Percentiles rank a stretch among this genome's conserved stretches.
phyloP scores from a whole-genome alignment of 2,888 invertebrate genomes.

The Drosophila putrida region DNA sequence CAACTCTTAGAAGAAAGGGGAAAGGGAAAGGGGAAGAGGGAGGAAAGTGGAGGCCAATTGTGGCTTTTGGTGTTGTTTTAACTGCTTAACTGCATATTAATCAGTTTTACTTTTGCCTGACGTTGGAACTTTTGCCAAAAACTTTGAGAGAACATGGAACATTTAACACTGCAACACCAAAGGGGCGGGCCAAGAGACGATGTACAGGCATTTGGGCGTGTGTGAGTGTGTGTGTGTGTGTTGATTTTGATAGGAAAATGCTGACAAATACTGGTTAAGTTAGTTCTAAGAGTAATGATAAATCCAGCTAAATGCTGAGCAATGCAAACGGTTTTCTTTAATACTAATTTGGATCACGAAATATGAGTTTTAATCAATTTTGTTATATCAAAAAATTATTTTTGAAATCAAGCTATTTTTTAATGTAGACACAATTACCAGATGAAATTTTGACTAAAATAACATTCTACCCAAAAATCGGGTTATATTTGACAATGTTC shows the following conservation, averaged over 20 bases:
- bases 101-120: slow-evolving; percentile 47
- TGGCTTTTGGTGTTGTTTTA: slow-evolving; percentile 49
- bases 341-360: too few relatives aligned
- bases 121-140: slow-evolving; percentile 53
- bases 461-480: too few relatives aligned
- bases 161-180: slow-evolving; percentile 54
- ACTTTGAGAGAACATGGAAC: slow-evolving; percentile 21
- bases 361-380: too few relatives aligned
- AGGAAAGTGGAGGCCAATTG: slow-evolving; percentile 19
- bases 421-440: too few relatives aligned
- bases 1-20: neutral
- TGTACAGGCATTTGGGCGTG: slow-evolving; percentile 32
- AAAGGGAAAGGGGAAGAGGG: neutral
- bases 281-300: too few relatives aligned
- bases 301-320: too few relatives aligned
- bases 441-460: too few relatives aligned
- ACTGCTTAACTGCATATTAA: slow-evolving; percentile 79
- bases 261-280: slow-evolving; percentile 7
- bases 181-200: slow-evolving; percentile 55
- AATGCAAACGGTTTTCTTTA: too few relatives aligned
- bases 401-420: too few relatives aligned
- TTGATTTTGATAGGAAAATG: neutral
- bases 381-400: too few relatives aligned
- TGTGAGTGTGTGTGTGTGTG: slow-evolving; percentile 25
- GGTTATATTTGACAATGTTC: too few relatives aligned